Base-by-base conservation (phyloP, 1,140 invertebrate genomes). In the Sarcophaga bullata region DNA sequence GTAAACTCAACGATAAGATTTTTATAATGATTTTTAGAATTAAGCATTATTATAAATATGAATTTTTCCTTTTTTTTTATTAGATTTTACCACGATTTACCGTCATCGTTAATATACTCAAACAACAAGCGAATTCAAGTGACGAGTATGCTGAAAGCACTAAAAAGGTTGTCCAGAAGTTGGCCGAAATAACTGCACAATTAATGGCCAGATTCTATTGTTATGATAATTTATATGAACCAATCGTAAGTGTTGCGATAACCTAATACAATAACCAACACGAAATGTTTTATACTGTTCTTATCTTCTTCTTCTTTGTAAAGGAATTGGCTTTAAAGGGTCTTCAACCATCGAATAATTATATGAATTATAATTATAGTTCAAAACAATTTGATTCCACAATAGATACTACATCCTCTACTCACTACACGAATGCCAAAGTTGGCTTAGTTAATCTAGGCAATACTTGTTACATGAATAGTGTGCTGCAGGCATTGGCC, bases 391-490 rank as follows among this genome's bases (percentile, higher is more conserved):
- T 84, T 46, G 85, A 83, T 37, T 68, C 46, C 17, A 49, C 25
- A 47, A 46, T 25, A n/a, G 72, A 17, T 48, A 19, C 73, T 13
- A 58, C 73, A 46, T 37, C 73, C 9, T 48, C 80, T 19, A 73
- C 73, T 62, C 82, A 83, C 37, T 80, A n/a, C 46, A 84, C 62
- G 83, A 85, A 88, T 81, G 91, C 91, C 6, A 93, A 95, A 90
- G 93, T 95, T 8, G 96, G 97, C 0, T 91, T 98, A 1, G 92
- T 93, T 8, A 98, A 97, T 91, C 91, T 97, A 17, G 96, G 96
- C 13, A 97, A 97, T 85, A 96, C 95, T 0, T 97, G 96, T 88
- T 97, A 96, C 84, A 95, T 96, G 94, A 97, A 97, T 86, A 96
- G 95, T 86, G 93, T 96, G 10, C 90, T 97, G 48, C 96, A 97